Base-by-base conservation (phyloP, 23 tunicate species). In the Halocynthia aurantium region DNA sequence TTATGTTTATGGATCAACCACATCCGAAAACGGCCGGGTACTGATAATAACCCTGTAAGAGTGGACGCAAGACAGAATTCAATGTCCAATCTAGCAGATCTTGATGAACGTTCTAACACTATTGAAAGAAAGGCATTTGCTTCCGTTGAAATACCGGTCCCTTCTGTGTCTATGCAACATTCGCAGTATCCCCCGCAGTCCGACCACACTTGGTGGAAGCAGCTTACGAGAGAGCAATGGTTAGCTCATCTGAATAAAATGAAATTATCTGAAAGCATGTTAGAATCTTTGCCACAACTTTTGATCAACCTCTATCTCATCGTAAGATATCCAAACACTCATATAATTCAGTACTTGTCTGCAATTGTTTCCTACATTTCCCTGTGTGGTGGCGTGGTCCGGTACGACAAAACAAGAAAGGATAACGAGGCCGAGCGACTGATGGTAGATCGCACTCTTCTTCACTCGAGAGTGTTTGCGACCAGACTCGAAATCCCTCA, bases 401-500 rank as follows among this genome's bases (percentile, higher is more conserved):
- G 83, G 0, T 88, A 88, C 54, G 95, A 88, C 81, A 88, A 88
- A 73, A 88, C 95, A 8, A 65, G 86, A 7, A 88, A 88, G 69
- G 95, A 88, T 72, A 88, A 88, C 52, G 95, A 88, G 75, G 95
- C 96, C 10, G 89, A 89, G 55, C 84, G 79, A 10, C 81, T 89
- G 90, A 91, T 91, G 97, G 97, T 85, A 49, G 97, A 91, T 57
- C 70, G 85, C 51, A 91, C 97, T 8, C 62, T 91, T 50, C 81
- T 85, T 6, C 97, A 91, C 73, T 91, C 97, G 6, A 49, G 97
- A 8, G 97, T 76, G 51, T 91, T 73, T 31, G 55, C 89, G 51
- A 91, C 97, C 54, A 76, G 91, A 83, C 81, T 91, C 58, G 97
- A 91, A 77, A 81, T 84, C 84, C 91, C 97, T 10, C 97, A 91